Evolutionary conservation across 2,888 invertebrate species (phyloP), one percentile per base, ranked within the genome.

Genomic region (Ormia ochracea): DNA sequence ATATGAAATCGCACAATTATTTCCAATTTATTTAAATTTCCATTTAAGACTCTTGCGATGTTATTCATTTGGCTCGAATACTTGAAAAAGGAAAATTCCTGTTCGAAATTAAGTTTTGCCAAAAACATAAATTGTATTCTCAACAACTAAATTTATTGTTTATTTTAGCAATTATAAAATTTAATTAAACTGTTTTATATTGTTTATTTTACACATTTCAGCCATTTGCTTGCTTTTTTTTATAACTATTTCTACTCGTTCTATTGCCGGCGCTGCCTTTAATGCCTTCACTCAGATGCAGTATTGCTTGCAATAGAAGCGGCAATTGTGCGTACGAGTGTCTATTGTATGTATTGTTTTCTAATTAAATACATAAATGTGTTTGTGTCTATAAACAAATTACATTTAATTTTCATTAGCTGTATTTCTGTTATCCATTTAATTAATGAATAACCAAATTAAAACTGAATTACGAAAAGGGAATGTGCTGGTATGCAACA

Each of bases 161-260:
- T 70, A 50, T 63, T 77, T 48, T 28, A 56, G 14, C 69, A 77
- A 63, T 70, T 63, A 77, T 50, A 56, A 38, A 63, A 65, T 77
- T 77, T 77, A 70, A 77, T 70, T 77, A 70, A 76, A 77, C 63
- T 70, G 56, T 65, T 70, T 63, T 56, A 48, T 59, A 36, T 52
- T 70, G 50, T 70, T 76, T 68, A 61, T 56, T 48, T 63, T 48
- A 38, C 61, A 17, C 54, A 69, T 54, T 61, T 45, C 26, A 28
- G n/a, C 26, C 66, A 9, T 48, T 31, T 33, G 36, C 28, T 43
- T 4, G 19, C 14, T 36, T 21, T 33, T 14, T 12, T 23, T 4
- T 14, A 33, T 56, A 3, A 31, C 19, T 38, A 17, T 17, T 36
- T 14, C 48, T 36, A 12, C 28, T 38, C 26, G 23, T 63, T 6